Conservation (phyloP, 2,888 invertebrate species). For the Pristionchus entomophagus region DNA sequence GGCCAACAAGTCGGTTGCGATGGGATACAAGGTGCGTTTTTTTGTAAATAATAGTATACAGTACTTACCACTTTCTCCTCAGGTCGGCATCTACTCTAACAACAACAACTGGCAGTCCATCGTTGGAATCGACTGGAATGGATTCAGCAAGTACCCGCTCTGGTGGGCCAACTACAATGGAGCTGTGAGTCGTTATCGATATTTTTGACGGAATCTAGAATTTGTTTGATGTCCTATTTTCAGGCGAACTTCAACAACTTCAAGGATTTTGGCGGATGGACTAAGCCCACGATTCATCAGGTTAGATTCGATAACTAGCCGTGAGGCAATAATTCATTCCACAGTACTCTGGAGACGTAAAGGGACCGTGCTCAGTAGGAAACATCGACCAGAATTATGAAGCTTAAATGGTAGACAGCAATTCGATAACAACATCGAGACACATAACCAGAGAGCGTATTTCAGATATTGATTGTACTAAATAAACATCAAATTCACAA, state of each 20-base stretch:
- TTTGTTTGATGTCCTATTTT: neutral
- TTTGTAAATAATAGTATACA: neutral
- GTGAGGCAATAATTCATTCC: neutral
- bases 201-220: neutral
- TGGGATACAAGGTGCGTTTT: neutral
- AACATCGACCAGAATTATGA: constrained; percentile 58
- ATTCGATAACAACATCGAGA: too few species aligned
- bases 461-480: too few species aligned
- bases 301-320: neutral
- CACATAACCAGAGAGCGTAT: too few species aligned
- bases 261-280: neutral
- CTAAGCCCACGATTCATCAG: constrained; percentile 10
- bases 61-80: neutral
- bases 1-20: constrained; percentile 38
- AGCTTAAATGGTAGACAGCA: too few species aligned
- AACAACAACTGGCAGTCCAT: constrained; percentile 58
- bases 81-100: constrained; percentile 53
- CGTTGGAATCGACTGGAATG: constrained; percentile 58
- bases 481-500: too few species aligned
- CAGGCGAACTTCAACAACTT: constrained; percentile 46
- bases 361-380: constrained; percentile 58
- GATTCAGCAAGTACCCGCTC: constrained; percentile 53
- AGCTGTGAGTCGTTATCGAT: neutral
- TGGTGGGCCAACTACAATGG: constrained; percentile 60
- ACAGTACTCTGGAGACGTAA: constrained; percentile 50